These are phyloP conservation scores for Tragopan temminckii DNA, from an alignment of 2,797 vertebrate species.

Conservation along the genomic window DNA sequence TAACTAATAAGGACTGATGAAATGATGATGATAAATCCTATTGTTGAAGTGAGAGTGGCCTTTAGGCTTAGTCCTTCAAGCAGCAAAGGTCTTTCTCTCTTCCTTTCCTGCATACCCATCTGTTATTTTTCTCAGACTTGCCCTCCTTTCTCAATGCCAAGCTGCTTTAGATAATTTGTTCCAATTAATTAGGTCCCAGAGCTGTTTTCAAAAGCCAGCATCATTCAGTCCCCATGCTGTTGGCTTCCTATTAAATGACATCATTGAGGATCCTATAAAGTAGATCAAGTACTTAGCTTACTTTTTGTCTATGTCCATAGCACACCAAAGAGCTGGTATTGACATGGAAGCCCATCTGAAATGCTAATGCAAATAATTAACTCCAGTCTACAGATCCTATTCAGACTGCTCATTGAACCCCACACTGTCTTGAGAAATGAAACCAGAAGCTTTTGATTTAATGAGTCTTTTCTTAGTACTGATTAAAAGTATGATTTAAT, in stretches of 20 bases:
- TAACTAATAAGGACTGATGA: background rate
- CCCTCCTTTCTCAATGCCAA: slow-evolving; percentile 17
- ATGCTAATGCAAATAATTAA: slow-evolving; percentile 69
- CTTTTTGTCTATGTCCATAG: slow-evolving; percentile 15
- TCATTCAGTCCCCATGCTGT: slow-evolving; percentile 12
- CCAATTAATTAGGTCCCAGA: slow-evolving; percentile 56
- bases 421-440: background rate
- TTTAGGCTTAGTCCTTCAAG: background rate
- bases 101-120: slow-evolving; percentile 20
- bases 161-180: slow-evolving; percentile 51
- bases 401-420: slow-evolving; percentile 38
- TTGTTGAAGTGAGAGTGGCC: background rate
- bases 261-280: background rate
- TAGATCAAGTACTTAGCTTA: slow-evolving; percentile 41
- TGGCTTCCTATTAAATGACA: slow-evolving; percentile 44
- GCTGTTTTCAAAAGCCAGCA: slow-evolving; percentile 33
- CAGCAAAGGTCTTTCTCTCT: background rate
- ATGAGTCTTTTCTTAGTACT: slow-evolving; percentile 14
- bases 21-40: accelerated
- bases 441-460: background rate
- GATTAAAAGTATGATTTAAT: slow-evolving; percentile 45
- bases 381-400: slow-evolving; percentile 12
- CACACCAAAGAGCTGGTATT: slow-evolving; percentile 41
- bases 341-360: slow-evolving; percentile 52
- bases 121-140: background rate